Conservation (phyloP, 2,113 vertebrate species). For the Pelmatolapia mariae region DNA sequence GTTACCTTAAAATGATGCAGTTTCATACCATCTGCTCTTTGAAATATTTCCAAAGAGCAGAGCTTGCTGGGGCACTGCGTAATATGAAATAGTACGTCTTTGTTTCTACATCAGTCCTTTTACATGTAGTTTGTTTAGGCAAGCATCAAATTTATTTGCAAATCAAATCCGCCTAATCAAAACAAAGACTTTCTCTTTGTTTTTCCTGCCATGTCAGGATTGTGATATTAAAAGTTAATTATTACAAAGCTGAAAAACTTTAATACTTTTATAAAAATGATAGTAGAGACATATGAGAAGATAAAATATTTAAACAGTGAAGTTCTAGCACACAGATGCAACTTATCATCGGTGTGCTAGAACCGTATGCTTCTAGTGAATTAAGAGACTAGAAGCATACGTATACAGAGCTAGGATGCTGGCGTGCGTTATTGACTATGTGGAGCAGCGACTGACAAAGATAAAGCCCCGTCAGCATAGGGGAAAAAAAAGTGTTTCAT, state of each 20-base stretch:
- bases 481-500: background rate
- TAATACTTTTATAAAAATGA: background rate
- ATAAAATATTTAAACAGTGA: background rate
- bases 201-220: background rate
- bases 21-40: background rate
- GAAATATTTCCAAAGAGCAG: background rate
- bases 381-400: background rate
- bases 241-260: background rate
- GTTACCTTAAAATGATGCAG: background rate
- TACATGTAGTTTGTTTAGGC: background rate
- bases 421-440: background rate
- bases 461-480: background rate
- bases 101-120: background rate
- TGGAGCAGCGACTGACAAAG: background rate
- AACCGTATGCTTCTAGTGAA: background rate
- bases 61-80: background rate
- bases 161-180: background rate
- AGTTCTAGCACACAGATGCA: background rate
- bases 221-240: background rate
- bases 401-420: background rate
- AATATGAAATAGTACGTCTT: background rate
- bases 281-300: background rate
- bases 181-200: background rate
- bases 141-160: background rate
- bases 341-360: background rate